Percentiles rank a stretch among this genome's conserved stretches.
Evolutionary conservation across 2,797 vertebrate species (phyloP).

Genomic region (Loriculus beryllinus): DNA sequence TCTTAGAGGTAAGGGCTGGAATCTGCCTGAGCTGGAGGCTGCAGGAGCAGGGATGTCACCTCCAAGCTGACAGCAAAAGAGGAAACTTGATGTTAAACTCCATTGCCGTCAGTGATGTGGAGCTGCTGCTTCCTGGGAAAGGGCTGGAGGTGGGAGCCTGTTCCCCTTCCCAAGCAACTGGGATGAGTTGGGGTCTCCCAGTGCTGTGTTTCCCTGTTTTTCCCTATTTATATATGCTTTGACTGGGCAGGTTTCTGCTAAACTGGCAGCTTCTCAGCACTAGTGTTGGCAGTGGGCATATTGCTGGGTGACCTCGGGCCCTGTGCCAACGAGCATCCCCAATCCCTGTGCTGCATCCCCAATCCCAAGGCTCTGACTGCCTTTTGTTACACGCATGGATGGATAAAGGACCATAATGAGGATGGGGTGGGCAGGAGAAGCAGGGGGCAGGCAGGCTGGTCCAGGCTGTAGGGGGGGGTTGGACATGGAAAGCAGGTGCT

Average conservation of each 20-base stretch:
- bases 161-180: neutral
- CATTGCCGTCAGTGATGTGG: neutral
- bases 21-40: neutral
- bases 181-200: neutral
- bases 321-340: neutral
- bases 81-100: neutral
- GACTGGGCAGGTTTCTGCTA: neutral
- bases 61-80: neutral
- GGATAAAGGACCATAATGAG: neutral
- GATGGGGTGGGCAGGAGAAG: neutral
- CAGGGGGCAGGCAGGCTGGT: neutral
- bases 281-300: neutral
- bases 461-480: neutral
- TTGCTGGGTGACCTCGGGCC: neutral
- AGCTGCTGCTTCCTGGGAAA: neutral
- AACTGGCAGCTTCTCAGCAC: neutral
- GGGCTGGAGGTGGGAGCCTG: neutral
- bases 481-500: constrained; percentile 33
- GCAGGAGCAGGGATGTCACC: neutral
- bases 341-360: neutral
- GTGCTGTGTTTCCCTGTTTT: fast-evolving
- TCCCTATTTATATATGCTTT: neutral
- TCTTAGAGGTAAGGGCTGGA: neutral
- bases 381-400: constrained; percentile 44
- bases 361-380: neutral